Evolutionary conservation across 37 sponge, comb jelly and placozoan species (phyloP), one percentile per base, ranked within the genome.

Genomic region (Theonella swinhoei): DNA sequence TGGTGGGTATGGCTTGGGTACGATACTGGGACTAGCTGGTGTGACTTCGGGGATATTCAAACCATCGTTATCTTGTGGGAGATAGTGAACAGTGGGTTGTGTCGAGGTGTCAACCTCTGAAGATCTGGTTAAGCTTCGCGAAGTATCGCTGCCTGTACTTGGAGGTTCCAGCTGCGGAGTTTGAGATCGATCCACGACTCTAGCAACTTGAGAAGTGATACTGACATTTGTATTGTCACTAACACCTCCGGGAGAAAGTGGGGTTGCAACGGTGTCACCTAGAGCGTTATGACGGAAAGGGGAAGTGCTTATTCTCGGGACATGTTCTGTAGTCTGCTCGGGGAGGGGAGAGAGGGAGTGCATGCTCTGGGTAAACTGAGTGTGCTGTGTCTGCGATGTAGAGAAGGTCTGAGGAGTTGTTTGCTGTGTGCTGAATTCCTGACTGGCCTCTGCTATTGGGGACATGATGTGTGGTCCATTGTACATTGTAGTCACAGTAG

Each of bases 401-500:
- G 62, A 36, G 72, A 37, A 24, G 4, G 36, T 14, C 61, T 54
- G 61, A 8, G 30, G 2, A 4, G 25, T 73, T 4, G 74, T 62
- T 83, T 62, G 75, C 35, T 17, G 69, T 36, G 43, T 74, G 43
- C 78, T 60, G 3, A 71, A 62, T 64, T 86, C 86, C 39, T 86
- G 86, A 30, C 79, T 86, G 28, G 63, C 86, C 39, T 86, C 79
- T 39, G 86, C 62, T 3, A 86, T 78, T 4, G 79, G 86, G 32
- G 79, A 78, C 86, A 86, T 78, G 34, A 62, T 4, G 64, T 34
- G 26, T 25, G 54, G 54, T 17, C 54, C 54, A 47, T 14, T 47
- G 54, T 47, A 47, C 54, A 47, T 14, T 17, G 54, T 47, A 7
- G 54, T 47, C 11, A 14, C 7, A 7, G 7, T 7, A 14, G 7